These are phyloP conservation scores for Fringilla coelebs DNA, from an alignment of 2,797 vertebrate genomes.

Conservation along the genomic window DNA sequence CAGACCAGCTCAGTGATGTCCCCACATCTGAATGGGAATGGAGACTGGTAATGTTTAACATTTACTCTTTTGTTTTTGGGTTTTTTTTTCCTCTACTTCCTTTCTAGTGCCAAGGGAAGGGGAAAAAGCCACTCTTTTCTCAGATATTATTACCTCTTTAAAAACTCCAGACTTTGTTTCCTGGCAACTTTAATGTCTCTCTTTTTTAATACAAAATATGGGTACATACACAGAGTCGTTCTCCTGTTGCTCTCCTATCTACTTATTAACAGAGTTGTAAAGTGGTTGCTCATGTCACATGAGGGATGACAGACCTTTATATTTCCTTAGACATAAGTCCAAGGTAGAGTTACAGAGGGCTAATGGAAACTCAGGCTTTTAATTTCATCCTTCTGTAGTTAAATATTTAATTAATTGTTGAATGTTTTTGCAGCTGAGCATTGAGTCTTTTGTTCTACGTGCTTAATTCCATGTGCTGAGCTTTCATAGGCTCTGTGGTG, in stretches of 20 bases:
- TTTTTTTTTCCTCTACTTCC: neutral
- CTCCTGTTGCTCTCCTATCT: neutral
- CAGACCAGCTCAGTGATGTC: neutral
- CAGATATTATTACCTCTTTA: neutral
- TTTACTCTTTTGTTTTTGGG: neutral
- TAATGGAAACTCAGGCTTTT: conserved; percentile 20
- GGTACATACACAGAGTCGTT: neutral
- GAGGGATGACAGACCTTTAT: neutral
- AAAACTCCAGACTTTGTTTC: neutral
- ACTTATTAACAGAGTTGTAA: neutral
- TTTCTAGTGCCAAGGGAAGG: neutral
- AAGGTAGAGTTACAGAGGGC: neutral
- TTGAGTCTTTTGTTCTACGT: neutral
- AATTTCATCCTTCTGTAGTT: conserved; percentile 5
- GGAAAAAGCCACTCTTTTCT: neutral
- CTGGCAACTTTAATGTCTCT: neutral
- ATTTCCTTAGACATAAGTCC: neutral
- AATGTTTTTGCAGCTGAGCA: neutral
- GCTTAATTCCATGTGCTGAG: accelerated
- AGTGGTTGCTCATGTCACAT: neutral
- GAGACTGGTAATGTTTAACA: neutral
- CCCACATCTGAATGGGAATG: neutral
- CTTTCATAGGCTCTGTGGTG: neutral
- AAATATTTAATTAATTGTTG: conserved; percentile 3
- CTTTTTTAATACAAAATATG: neutral